Evolutionary conservation across 2,888 invertebrate genomes (phyloP), one percentile per base, ranked within the genome.

Genomic region (Macroteleia sp.): DNA sequence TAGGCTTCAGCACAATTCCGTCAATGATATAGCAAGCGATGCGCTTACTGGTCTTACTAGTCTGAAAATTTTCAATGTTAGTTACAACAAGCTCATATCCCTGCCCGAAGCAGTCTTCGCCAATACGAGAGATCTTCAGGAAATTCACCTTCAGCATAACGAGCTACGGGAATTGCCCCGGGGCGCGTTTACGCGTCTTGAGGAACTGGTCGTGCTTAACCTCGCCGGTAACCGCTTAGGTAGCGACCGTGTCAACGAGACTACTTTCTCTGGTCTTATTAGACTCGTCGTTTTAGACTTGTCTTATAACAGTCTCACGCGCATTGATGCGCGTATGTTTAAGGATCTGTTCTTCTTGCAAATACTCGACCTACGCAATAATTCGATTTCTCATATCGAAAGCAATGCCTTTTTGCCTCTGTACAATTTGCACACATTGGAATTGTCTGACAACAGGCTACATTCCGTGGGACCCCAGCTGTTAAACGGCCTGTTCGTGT

Each of bases 351-450:
- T 95, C 89, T 96, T 96, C 88, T 92, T 97, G 66, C 97, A 97
- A 93, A 96, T 96, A 79, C 93, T 97, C 66, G 96, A 96, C 90
- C 93, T 97, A 85, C 94, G 96, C 86, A 97, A 97, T 90, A 97
- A 97, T 89, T 95, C 96, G 6, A 96, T 97, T 86, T 96, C 96
- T n/a, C 96, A 95, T 87, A 95, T 97, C 81, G 96, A 96, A 92
- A 96, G 96, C 86, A 96, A 96, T 87, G 96, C 97, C 46, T 97
- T 98, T 88, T 91, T 96, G 86, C 96, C 97, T 0, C 93, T 98
- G 50, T 96, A 97, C 92, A 97, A 97, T 91, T 92, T 98, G 83
- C 96, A 97, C 91, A 97, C 97, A 4, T 92, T 98, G 54, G 97
- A 98, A 90, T 92, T 98, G 81, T 96, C 97, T 34, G 96, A 97